Conservation (phyloP, 2,888 invertebrate genomes). For the Caenorhabditis becei region DNA sequence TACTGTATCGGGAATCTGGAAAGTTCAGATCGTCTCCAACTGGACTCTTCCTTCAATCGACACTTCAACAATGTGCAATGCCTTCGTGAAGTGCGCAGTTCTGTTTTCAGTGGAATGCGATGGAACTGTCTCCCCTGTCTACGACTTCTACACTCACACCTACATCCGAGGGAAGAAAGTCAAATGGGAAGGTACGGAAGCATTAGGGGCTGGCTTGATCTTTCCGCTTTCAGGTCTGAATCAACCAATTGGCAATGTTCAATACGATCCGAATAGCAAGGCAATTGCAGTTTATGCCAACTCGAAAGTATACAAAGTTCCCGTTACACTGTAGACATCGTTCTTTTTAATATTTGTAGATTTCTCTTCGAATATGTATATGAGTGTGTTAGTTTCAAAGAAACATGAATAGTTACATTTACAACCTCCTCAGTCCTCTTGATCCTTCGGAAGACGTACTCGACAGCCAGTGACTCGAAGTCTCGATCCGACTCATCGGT, state of each 20-base stretch:
- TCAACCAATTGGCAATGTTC: conserved; percentile 56
- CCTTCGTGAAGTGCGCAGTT: conserved; percentile 65
- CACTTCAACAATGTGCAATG: conserved; percentile 59
- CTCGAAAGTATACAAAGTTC: conserved; percentile 59
- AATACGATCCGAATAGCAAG: conserved; percentile 65
- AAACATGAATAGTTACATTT: neutral
- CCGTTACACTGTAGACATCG: neutral
- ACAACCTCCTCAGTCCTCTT: conserved; percentile 40
- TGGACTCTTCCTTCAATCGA: conserved; percentile 55
- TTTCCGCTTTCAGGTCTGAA: conserved; percentile 16
- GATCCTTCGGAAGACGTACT: conserved; percentile 8
- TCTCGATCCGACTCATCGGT: conserved; percentile 18
- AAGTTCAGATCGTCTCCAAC: conserved; percentile 64
- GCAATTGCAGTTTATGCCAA: conserved; percentile 56
- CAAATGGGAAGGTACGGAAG: conserved; percentile 36
- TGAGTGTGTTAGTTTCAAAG: neutral
- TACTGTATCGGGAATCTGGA: neutral
- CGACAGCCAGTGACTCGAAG: conserved; percentile 35
- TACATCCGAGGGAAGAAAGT: conserved; percentile 55
- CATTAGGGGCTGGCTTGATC: neutral
- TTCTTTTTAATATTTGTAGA: neutral
- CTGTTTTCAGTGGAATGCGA: conserved; percentile 62
- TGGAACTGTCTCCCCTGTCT: conserved; percentile 54
- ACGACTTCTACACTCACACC: conserved; percentile 64
- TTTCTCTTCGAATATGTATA: too few relatives aligned